phyloP scores from a whole-genome alignment of 2,888 invertebrate genomes.

The Macrosoma leucophasiata region DNA sequence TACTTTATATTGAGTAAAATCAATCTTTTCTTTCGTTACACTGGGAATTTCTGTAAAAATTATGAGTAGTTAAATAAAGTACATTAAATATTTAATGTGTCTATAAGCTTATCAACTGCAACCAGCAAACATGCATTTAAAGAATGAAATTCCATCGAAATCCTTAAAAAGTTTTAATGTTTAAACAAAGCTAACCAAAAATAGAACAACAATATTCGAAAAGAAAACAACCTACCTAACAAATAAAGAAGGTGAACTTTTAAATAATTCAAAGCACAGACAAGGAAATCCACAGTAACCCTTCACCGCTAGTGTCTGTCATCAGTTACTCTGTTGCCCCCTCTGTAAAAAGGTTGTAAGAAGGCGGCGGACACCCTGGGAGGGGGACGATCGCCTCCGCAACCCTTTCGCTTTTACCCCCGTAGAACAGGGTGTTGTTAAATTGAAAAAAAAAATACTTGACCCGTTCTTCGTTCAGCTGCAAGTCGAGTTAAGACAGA shows the following conservation, averaged over 20 bases:
- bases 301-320: conserved; percentile 43
- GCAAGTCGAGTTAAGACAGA: not conserved
- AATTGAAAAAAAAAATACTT: conserved; percentile 25
- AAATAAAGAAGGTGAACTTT: conserved; percentile 15
- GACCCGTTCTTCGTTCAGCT: not conserved
- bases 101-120: not conserved
- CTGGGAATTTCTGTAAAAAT: not conserved
- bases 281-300: conserved; percentile 13
- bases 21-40: not conserved
- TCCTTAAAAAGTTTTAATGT: conserved; percentile 8
- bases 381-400: conserved; percentile 65
- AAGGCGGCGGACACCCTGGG: conserved; percentile 68
- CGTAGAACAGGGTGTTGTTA: conserved; percentile 58
- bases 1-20: too few relatives aligned
- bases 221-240: conserved; percentile 16
- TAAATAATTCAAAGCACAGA: conserved; percentile 12
- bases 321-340: conserved; percentile 62
- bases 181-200: conserved; percentile 3
- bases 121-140: not conserved
- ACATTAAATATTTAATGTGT: not conserved
- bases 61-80: not conserved
- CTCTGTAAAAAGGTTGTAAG: conserved; percentile 74
- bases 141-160: conserved; percentile 4
- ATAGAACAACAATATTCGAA: conserved; percentile 1
- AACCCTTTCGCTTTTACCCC: conserved; percentile 76